These are phyloP conservation scores for Linnaemya vulpina DNA, from an alignment of 2,888 invertebrate species.

Conservation along the genomic window DNA sequence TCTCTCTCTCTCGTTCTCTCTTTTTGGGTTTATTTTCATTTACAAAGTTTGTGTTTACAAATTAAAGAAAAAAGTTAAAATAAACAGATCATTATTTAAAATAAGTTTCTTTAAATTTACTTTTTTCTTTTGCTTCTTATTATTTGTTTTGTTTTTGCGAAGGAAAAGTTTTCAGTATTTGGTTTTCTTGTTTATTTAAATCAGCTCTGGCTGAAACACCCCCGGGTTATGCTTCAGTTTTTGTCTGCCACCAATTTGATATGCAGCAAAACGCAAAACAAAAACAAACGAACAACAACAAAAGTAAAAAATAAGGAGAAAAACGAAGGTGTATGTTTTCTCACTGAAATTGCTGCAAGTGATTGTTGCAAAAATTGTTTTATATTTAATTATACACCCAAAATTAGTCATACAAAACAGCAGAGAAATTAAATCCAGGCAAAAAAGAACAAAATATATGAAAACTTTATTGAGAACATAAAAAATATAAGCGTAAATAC, in stretches of 20 bases:
- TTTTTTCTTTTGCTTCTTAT: constrained; percentile 20
- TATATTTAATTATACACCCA: constrained; percentile 80
- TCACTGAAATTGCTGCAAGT: constrained; percentile 48
- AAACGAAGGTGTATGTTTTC: constrained; percentile 45
- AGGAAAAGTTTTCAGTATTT: constrained; percentile 62
- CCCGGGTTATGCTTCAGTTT: constrained; percentile 1
- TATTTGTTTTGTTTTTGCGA: background rate
- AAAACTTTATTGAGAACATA: background rate
- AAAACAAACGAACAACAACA: no score
- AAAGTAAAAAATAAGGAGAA: no score
- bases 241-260: no score
- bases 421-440: background rate
- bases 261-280: background rate
- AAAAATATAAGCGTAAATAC: constrained; percentile 4
- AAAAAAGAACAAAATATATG: constrained; percentile 19
- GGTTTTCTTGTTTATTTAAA: constrained; percentile 71
- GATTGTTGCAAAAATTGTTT: constrained; percentile 73
- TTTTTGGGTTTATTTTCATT: background rate
- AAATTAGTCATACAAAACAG: constrained; percentile 76
- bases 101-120: constrained; percentile 26
- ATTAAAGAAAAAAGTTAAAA: constrained; percentile 9
- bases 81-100: constrained; percentile 56
- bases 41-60: constrained; percentile 22
- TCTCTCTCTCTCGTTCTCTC: no score
- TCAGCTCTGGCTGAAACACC: constrained; percentile 50